Base-by-base conservation (phyloP, 1,140 invertebrate species). In the Drosophila rufa region DNA sequence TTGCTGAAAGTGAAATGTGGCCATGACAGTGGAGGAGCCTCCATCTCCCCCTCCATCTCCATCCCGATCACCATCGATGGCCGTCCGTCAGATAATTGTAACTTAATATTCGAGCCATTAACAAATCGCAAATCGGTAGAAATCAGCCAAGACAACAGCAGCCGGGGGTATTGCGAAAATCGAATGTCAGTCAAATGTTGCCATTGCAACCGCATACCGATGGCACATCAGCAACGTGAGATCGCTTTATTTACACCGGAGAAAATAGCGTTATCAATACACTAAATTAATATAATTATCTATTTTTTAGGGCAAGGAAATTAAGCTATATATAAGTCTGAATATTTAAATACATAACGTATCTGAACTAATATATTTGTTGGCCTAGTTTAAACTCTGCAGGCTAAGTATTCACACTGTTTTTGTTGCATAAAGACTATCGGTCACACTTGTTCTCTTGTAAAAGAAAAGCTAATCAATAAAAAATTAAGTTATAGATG, bases 1-100 rank as follows among this genome's bases (percentile, higher is more conserved):
- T 77, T 82, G 83, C 67, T 80, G 84, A 87, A 87, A 89, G 84
- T 87, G 84, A 87, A 87, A 89, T 87, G 84, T 83, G 84, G 78
- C 84, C 84, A 79, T 83, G 85, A 80, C 84, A 89, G 71, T 89
- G 84, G 77, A 38, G 62, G 27, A 65, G 56, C 56, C 53, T n/a
- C 53, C 61, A 27, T 22, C 51, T 38, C 51, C 11, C 3, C 3
- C 46, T 11, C 19, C 62, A 3, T n/a, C 50, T 36, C 73, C 75
- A 59, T 48, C 51, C 51, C 53, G 33, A 55, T 55, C 33, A 36
- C 53, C 65, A 85, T 79, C 75, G 75, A 51, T 80, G 53, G 57
- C 57, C 51, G 66, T 62, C 75, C 50, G 57, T 43, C 64, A 47
- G 83, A 83, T 87, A 87, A 87, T 87, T 76, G 77, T 79, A 78